phyloP scores from a whole-genome alignment of 2,113 vertebrate species.

The Epinephelus fuscoguttatus region DNA sequence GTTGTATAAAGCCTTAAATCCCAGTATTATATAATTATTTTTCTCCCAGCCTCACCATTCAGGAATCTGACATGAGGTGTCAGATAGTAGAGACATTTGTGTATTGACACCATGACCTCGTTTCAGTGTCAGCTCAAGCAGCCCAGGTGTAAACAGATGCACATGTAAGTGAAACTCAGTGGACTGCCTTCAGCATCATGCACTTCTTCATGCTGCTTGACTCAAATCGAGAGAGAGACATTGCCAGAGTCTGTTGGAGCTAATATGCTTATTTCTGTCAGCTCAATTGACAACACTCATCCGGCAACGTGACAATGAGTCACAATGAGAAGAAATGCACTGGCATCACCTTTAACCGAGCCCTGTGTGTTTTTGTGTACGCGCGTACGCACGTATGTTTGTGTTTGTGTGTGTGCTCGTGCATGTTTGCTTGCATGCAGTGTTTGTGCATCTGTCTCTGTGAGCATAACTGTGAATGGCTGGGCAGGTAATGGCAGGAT shows the following conservation, averaged over 20 bases:
- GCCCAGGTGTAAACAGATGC: conserved; percentile 63
- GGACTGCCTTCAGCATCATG: conserved; percentile 58
- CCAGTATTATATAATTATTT: neutral
- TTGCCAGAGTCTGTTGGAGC: conserved; percentile 70
- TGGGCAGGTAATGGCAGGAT: conserved; percentile 82
- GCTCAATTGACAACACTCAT: conserved; percentile 75
- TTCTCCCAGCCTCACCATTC: conserved; percentile 8
- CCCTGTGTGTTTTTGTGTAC: conserved; percentile 44
- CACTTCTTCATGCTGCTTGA: conserved; percentile 53
- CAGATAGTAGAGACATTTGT: conserved; percentile 23
- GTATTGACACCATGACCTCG: conserved; percentile 60
- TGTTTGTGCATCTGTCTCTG: conserved; percentile 73
- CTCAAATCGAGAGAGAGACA: conserved; percentile 73
- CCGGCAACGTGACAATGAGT: conserved; percentile 71
- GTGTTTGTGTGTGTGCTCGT: conserved; percentile 40
- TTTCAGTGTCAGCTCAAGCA: conserved; percentile 54
- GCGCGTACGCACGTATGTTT: conserved; percentile 20
- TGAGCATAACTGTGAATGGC: conserved; percentile 72
- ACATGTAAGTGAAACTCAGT: conserved; percentile 44
- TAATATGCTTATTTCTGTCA: conserved; percentile 81
- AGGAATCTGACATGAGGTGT: conserved; percentile 10
- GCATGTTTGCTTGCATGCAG: conserved; percentile 37
- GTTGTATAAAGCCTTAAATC: neutral
- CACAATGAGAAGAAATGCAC: conserved; percentile 65
- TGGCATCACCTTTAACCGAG: conserved; percentile 63